These are phyloP conservation scores for Eudasyphora cyanicolor DNA, from an alignment of 2,888 invertebrate species.

Conservation along the genomic window DNA sequence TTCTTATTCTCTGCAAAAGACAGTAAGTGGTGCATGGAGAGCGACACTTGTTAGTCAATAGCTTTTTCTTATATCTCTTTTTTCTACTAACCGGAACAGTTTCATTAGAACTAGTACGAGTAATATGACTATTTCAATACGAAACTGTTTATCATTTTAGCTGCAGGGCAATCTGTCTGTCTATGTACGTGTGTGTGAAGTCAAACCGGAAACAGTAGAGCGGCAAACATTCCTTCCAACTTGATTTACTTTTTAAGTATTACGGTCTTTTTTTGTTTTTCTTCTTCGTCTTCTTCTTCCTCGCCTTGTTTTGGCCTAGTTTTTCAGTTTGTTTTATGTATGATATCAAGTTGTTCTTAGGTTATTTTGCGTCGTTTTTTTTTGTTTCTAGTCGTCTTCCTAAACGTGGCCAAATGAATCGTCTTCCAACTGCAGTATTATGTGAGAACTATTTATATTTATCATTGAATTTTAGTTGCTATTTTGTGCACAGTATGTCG, in stretches of 20 bases:
- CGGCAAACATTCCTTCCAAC: constrained; percentile 48
- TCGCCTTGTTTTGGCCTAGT: constrained; percentile 53
- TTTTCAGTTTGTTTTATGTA: constrained; percentile 42
- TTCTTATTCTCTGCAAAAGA: too few species aligned
- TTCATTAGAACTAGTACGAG: too few species aligned
- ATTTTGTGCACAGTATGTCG: neutral
- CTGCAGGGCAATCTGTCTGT: too few species aligned
- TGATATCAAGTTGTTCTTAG: constrained; percentile 20
- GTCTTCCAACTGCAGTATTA: constrained; percentile 41
- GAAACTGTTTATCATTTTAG: too few species aligned
- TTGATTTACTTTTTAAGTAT: constrained; percentile 52
- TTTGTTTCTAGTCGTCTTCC: constrained; percentile 1
- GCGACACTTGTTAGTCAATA: too few species aligned
- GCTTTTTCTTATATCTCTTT: too few species aligned
- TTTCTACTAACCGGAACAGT: too few species aligned
- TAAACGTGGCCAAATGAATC: constrained; percentile 21
- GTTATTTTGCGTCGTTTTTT: neutral
- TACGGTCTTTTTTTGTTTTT: constrained; percentile 33
- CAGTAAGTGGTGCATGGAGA: too few species aligned
- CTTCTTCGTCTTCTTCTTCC: constrained; percentile 9
- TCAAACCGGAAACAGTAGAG: constrained; percentile 57
- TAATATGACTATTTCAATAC: too few species aligned
- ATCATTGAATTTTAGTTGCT: neutral
- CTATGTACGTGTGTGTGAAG: neutral
- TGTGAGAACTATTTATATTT: constrained; percentile 32